Evolutionary conservation across 2,113 vertebrate species (phyloP).

Genomic region (Arvicanthis niloticus): DNA sequence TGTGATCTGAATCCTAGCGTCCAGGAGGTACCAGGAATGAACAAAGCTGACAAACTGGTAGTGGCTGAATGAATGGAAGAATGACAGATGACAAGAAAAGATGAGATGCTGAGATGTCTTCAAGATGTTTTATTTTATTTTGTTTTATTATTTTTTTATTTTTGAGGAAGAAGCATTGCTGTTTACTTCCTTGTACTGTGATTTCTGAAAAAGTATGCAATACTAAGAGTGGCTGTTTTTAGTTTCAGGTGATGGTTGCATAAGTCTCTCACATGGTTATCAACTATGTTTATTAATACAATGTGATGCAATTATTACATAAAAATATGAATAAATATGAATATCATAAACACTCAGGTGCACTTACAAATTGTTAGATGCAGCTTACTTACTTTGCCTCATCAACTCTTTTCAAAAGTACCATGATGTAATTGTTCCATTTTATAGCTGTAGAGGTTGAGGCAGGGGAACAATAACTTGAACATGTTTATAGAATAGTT

Average conservation of each 20-base stretch:
- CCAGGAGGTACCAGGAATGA: background rate
- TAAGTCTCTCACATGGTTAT: background rate
- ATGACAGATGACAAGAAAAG: background rate
- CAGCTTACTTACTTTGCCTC: background rate
- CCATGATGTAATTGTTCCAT: background rate
- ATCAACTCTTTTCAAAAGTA: background rate
- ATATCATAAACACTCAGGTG: background rate
- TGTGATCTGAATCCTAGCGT: background rate
- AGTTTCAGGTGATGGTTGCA: background rate
- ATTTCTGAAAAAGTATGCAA: background rate
- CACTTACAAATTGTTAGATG: background rate
- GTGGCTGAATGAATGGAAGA: background rate
- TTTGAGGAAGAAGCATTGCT: background rate
- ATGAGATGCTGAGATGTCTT: background rate
- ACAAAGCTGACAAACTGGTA: background rate
- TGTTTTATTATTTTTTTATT: background rate
- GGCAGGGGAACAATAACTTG: background rate
- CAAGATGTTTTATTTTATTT: background rate
- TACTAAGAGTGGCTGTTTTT: background rate
- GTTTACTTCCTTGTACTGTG: background rate
- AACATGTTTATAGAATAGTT: background rate
- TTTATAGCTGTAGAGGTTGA: background rate
- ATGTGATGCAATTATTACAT: background rate
- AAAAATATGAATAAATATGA: background rate
- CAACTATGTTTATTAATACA: background rate